Conservation (phyloP, 2,113 vertebrate genomes). For the Nibea coibor region DNA sequence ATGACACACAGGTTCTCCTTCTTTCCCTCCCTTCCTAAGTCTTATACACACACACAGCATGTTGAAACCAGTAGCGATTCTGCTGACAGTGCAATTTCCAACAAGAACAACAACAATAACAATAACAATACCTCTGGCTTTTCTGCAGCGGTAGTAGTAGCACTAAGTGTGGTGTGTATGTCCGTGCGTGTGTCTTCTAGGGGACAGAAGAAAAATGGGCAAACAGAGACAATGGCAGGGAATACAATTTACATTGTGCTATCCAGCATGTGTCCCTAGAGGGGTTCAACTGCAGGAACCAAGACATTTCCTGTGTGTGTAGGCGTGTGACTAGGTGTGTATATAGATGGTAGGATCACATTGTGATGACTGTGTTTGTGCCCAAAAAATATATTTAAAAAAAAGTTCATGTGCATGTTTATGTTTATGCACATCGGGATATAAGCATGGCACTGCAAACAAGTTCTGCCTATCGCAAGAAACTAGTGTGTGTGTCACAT, state of each 20-base stretch:
- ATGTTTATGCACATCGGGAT: conserved; percentile 3
- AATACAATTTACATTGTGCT: conserved; percentile 81
- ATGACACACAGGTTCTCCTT: conserved; percentile 8
- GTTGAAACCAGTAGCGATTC: conserved; percentile 55
- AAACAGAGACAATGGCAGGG: conserved; percentile 78
- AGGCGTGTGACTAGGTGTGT: conserved; percentile 9
- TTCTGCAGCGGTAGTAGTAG: conserved; percentile 47
- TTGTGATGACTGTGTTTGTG: conserved; percentile 10
- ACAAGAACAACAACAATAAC: conserved; percentile 68
- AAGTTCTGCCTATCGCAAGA: conserved; percentile 11
- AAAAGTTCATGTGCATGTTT: conserved; percentile 5
- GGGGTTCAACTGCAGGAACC: conserved; percentile 50
- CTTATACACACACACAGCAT: conserved; percentile 47
- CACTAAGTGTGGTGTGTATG: conserved; percentile 30
- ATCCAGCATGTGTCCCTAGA: conserved; percentile 58
- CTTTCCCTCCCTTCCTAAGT: conserved; percentile 33
- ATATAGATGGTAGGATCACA: neutral
- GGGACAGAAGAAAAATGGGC: conserved; percentile 78
- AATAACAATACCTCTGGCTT: conserved; percentile 70
- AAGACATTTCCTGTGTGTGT: conserved; percentile 45
- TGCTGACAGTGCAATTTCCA: conserved; percentile 69
- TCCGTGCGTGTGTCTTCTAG: conserved; percentile 37
- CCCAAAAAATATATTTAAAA: neutral
- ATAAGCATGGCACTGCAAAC: conserved; percentile 23
- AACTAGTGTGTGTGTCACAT: neutral